A percentile compares a stretch with the other conserved stretches of the same genome.
Conservation (phyloP, 2,113 vertebrate species). For the Mesoclemmys tuberculata region DNA sequence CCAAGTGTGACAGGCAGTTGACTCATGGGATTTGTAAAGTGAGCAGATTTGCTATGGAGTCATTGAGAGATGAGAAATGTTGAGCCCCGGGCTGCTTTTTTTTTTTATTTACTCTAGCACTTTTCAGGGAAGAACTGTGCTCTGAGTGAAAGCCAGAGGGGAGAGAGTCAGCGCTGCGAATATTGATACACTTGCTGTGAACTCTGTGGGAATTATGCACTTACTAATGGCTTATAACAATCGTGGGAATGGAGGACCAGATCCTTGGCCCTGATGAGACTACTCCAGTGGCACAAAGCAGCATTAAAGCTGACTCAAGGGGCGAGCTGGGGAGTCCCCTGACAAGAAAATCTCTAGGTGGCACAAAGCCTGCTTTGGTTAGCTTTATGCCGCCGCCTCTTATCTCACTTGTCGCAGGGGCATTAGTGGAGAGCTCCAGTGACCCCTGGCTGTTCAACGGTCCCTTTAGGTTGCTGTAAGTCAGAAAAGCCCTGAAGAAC, state of each 20-base stretch:
- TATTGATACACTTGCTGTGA: conserved; percentile 43
- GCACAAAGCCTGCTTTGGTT: not conserved
- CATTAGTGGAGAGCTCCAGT: not conserved
- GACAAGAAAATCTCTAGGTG: not conserved
- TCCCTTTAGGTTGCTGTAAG: not conserved
- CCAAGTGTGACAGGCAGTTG: not conserved
- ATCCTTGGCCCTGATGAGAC: not conserved
- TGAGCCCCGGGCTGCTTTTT: not conserved
- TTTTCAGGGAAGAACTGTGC: conserved; percentile 28
- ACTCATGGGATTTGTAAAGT: not conserved
- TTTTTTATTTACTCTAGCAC: not conserved
- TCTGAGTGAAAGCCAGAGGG: conserved; percentile 20
- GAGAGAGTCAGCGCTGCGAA: not conserved
- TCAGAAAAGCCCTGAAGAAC: not conserved
- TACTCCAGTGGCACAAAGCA: not conserved
- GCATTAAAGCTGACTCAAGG: not conserved
- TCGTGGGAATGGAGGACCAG: not conserved
- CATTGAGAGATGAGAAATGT: not conserved
- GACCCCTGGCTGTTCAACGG: not conserved
- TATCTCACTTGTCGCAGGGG: not conserved
- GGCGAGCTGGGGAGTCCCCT: not conserved
- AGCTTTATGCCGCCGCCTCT: not conserved
- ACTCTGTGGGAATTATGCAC: not conserved
- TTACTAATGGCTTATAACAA: not conserved
- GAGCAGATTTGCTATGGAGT: not conserved